Evolutionary conservation across 2,113 vertebrate genomes (phyloP).

Genomic region (Myotis brandtii): DNA sequence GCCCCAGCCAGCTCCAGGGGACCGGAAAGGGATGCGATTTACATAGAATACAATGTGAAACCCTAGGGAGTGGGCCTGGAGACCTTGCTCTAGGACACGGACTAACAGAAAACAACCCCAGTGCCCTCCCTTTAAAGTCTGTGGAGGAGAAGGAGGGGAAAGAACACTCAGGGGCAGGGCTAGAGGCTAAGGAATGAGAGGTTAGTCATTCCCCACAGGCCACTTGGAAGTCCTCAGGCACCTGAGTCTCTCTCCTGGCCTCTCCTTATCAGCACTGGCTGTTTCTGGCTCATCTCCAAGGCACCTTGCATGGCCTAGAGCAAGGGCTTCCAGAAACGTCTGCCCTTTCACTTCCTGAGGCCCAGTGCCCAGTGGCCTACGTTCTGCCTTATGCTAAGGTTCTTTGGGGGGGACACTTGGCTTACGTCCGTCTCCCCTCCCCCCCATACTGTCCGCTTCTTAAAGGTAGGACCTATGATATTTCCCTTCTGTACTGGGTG

Average conservation of each 20-base stretch:
- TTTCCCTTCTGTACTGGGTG: background rate
- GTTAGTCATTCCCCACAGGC: background rate
- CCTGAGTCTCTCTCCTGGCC: background rate
- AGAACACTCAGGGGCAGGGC: background rate
- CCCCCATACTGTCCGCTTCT: accelerated
- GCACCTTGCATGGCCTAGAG: background rate
- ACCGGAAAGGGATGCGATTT: background rate
- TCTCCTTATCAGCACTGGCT: background rate
- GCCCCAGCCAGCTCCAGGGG: background rate
- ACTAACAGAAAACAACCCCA: background rate
- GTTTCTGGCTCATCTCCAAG: background rate
- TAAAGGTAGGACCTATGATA: background rate
- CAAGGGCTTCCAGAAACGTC: background rate
- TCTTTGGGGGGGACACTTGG: background rate
- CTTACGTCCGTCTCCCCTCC: background rate
- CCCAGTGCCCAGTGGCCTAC: background rate
- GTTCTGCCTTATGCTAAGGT: background rate
- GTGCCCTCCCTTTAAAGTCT: background rate
- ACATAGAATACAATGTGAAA: background rate
- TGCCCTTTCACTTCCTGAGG: background rate
- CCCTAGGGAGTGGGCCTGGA: background rate
- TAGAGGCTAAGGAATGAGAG: background rate
- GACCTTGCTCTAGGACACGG: background rate
- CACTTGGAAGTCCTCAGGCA: background rate
- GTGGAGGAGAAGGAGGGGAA: background rate